phyloP scores from a whole-genome alignment of 2,888 invertebrate genomes.

The Diarsia rubi region DNA sequence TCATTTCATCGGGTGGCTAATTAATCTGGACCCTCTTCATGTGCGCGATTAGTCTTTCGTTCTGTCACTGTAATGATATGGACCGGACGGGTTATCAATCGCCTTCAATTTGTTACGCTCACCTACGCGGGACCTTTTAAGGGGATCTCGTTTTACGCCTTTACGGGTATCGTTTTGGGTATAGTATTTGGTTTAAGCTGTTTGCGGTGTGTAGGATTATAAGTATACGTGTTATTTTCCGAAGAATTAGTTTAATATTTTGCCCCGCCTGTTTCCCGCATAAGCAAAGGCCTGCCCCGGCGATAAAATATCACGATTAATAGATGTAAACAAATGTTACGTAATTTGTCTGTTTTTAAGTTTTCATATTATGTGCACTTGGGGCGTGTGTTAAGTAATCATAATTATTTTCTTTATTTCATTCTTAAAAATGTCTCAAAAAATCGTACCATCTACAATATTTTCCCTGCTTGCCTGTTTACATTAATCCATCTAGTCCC shows the following conservation, averaged over 20 bases:
- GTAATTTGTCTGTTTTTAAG: no score
- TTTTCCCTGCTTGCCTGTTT: not conserved
- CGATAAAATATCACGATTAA: not conserved
- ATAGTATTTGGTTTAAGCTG: not conserved
- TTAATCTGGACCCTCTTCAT: constrained; percentile 69
- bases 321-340: not conserved
- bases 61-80: constrained; percentile 64
- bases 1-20: constrained; percentile 64
- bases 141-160: constrained; percentile 21
- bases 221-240: not conserved
- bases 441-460: not conserved
- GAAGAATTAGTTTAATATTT: not conserved
- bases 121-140: constrained; percentile 38
- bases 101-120: constrained; percentile 59
- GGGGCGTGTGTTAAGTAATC: no score
- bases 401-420: no score
- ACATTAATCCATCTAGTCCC: not conserved
- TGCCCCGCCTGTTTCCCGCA: not conserved
- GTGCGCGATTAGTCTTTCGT: constrained; percentile 62
- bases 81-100: constrained; percentile 64
- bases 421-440: no score
- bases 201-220: not conserved
- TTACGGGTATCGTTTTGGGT: not conserved
- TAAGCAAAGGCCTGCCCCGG: not conserved
- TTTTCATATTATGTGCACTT: no score